A percentile compares a stretch with the other conserved stretches of the same genome.
phyloP scores from a whole-genome alignment of 2,888 invertebrate species.

The Drosophila ezoana region DNA sequence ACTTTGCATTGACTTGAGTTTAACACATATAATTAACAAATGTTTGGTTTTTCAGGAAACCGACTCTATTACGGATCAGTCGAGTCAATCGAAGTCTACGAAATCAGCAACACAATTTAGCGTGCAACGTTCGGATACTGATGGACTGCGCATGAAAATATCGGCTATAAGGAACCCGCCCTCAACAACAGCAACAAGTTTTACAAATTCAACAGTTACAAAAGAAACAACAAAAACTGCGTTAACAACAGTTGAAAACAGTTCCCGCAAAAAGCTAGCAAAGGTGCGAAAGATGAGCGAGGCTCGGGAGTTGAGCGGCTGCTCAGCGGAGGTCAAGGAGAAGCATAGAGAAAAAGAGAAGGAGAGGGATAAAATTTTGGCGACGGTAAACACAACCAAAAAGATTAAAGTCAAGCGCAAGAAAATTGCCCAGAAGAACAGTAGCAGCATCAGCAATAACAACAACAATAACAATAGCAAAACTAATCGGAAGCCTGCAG shows the following conservation, averaged over 20 bases:
- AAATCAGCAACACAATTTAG: constrained; percentile 83
- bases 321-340: constrained; percentile 70
- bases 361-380: constrained; percentile 33
- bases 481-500: constrained; percentile 43
- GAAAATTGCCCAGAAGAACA: constrained; percentile 66
- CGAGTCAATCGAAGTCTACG: constrained; percentile 77
- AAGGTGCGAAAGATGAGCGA: constrained; percentile 65
- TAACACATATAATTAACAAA: not conserved
- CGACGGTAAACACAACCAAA: constrained; percentile 62
- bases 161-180: constrained; percentile 80
- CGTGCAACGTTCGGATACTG: constrained; percentile 83
- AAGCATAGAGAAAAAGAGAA: constrained; percentile 43
- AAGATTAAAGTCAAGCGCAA: constrained; percentile 83
- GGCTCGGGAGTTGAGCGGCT: constrained; percentile 76
- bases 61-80: constrained; percentile 82
- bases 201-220: constrained; percentile 14
- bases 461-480: constrained; percentile 34
- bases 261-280: constrained; percentile 37
- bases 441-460: constrained; percentile 25
- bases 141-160: constrained; percentile 85
- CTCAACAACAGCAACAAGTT: constrained; percentile 34
- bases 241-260: constrained; percentile 20
- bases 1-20: not conserved
- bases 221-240: constrained; percentile 10
- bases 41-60: constrained; percentile 68